Evolutionary conservation across 2,888 invertebrate species (phyloP), one percentile per base, ranked within the genome.

Genomic region (Erynnis tages): DNA sequence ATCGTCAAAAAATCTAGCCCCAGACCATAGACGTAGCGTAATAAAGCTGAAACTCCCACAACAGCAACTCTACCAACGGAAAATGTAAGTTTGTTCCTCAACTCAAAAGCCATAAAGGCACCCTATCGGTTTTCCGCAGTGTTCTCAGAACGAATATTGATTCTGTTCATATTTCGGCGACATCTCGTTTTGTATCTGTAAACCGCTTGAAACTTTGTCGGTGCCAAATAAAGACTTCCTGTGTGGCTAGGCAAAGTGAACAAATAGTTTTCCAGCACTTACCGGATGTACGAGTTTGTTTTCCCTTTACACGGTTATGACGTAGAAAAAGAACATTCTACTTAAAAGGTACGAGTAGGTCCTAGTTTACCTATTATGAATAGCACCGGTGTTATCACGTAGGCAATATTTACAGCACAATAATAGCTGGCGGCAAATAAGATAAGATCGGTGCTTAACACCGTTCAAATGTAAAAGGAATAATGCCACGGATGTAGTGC

Each of bases 41-140:
- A 3, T 40, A 38, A 54, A 48, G 32, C 8, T 44, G 21, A 19
- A 17, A 44, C 14, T n/a, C 1, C 6, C 53, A 45, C 25, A 45
- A 52, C 21, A 49, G 10, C 47, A 17, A 60, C 47, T 63, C 52
- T 54, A 7, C 14, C 48, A 53, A 43, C 49, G 61, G 54, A 5
- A 38, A 38, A 25, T 1, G 2, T 23, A 37, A 21, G 8, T 37
- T 45, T 45, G 44, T 45, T 54, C 62, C 67, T 54, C 54, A 43
- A 54, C 50, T 48, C 32, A 68, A 67, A 69, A 66, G 66, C 68
- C 74, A 65, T 80, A 76, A 78, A 74, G 72, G 72, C 77, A 70
- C 75, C 79, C 77, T 84, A 79, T 82, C 80, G 76, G 73, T 82
- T 83, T 84, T 85, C 79, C 83, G 70, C 69, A 58, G 67, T 60